Conservation (phyloP, 2,888 invertebrate genomes). For the Lithophane ornitopus region DNA sequence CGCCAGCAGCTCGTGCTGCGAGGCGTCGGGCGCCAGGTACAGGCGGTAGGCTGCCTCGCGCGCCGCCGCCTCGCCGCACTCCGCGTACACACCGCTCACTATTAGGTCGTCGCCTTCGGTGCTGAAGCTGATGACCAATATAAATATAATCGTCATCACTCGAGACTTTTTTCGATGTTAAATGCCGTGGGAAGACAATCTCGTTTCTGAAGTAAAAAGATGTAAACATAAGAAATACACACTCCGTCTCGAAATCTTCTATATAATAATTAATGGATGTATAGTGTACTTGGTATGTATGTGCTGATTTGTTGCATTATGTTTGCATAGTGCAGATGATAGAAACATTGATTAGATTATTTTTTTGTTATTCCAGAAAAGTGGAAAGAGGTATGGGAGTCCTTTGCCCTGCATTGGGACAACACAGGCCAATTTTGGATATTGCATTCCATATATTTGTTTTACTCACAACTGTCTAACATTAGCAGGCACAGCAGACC, state of each 20-base stretch:
- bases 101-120: conserved; percentile 93
- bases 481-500: conserved; percentile 92
- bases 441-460: neutral
- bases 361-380: neutral
- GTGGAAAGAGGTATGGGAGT: too few species aligned
- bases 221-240: too few species aligned
- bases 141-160: neutral
- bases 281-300: too few species aligned
- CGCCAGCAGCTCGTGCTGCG: conserved; percentile 94
- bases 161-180: neutral
- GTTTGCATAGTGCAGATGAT: too few species aligned
- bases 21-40: conserved; percentile 94
- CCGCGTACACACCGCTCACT: conserved; percentile 95
- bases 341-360: neutral
- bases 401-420: too few species aligned
- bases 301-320: too few species aligned
- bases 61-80: conserved; percentile 94
- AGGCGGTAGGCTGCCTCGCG: conserved; percentile 97
- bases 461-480: conserved; percentile 93
- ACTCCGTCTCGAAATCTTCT: too few species aligned
- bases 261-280: too few species aligned
- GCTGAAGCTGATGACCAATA: conserved; percentile 85
- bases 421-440: too few species aligned
- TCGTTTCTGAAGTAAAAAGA: neutral
- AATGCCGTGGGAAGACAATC: too few species aligned